These are phyloP conservation scores for Oxyruncus cristatus DNA, from an alignment of 2,113 vertebrate species.

Conservation along the genomic window DNA sequence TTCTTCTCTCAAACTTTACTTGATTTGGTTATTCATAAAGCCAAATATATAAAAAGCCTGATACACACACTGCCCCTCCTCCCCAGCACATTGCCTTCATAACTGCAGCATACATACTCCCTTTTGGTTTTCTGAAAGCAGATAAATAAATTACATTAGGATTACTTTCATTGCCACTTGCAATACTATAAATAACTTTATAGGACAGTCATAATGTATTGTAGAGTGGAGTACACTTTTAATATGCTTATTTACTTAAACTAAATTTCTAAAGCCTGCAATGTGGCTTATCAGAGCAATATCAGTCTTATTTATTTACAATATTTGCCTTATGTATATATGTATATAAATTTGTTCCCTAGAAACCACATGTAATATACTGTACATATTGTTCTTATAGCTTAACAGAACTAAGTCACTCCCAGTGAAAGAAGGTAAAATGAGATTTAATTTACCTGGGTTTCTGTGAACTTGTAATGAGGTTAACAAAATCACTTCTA, in stretches of 20 bases:
- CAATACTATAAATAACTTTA: background rate
- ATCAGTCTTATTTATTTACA: background rate
- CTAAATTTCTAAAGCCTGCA: background rate
- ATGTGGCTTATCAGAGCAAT: background rate
- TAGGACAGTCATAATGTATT: background rate
- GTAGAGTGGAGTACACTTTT: background rate
- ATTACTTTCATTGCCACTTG: background rate
- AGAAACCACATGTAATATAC: background rate
- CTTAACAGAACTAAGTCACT: background rate
- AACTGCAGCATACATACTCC: background rate
- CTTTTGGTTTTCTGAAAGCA: background rate
- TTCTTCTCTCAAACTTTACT: background rate
- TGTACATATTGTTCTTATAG: background rate
- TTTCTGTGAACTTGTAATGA: background rate
- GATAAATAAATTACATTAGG: background rate
- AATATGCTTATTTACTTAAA: background rate
- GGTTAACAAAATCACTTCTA: background rate
- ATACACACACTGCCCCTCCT: rapidly evolving
- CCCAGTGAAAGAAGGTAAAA: background rate
- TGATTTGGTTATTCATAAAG: background rate
- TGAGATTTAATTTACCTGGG: background rate
- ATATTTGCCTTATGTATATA: background rate
- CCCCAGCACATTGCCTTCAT: background rate
- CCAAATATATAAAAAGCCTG: background rate
- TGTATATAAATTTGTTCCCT: background rate